These are phyloP conservation scores for Cyphomyrmex costatus DNA, from an alignment of 1,140 invertebrate species.

Conservation along the genomic window DNA sequence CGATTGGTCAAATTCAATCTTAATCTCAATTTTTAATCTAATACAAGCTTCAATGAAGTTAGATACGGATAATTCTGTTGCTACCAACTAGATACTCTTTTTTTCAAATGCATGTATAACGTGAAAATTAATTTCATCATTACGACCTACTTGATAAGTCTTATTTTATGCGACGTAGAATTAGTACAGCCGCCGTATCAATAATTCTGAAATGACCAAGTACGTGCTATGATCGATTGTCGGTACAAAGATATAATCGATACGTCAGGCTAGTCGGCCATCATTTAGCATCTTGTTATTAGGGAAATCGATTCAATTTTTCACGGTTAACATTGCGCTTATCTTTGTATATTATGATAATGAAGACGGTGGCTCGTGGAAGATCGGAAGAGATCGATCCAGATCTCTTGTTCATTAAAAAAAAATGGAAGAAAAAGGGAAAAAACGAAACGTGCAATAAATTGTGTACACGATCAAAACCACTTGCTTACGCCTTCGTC, in stretches of 20 bases:
- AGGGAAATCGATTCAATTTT: constrained; percentile 64
- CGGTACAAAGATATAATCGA: constrained; percentile 39
- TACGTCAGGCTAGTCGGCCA: constrained; percentile 1
- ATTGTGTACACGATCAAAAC: constrained; percentile 53
- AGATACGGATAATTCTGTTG: background rate
- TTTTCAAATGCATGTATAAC: background rate
- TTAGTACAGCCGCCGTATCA: constrained; percentile 13
- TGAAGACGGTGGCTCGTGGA: constrained; percentile 62
- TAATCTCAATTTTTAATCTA: no score
- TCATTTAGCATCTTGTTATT: constrained; percentile 62
- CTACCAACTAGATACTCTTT: background rate
- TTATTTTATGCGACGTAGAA: background rate
- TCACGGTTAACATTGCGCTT: constrained; percentile 71
- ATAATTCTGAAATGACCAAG: background rate
- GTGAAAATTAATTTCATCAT: constrained; percentile 7
- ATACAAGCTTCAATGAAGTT: background rate
- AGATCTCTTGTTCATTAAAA: constrained; percentile 30
- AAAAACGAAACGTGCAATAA: constrained; percentile 8
- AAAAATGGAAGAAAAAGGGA: background rate
- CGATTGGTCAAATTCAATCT: no score
- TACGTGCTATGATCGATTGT: constrained; percentile 1
- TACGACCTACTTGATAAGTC: background rate
- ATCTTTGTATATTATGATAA: constrained; percentile 70
- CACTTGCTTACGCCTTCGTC: constrained; percentile 24
- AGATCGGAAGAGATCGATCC: constrained; percentile 39